Base-by-base conservation (phyloP, 2,797 vertebrate species). In the Siniperca undulata region DNA sequence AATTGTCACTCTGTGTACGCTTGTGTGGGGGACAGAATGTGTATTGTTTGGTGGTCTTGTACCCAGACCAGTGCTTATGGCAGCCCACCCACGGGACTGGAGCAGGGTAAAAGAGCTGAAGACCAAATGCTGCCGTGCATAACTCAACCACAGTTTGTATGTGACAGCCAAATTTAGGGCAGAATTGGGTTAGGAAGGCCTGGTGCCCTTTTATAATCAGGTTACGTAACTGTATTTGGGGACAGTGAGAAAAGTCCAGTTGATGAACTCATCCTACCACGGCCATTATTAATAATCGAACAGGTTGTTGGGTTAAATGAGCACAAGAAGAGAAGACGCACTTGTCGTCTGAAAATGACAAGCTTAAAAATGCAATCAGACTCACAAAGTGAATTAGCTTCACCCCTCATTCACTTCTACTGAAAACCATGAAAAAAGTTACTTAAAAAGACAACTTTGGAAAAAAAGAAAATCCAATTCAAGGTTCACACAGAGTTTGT, bases 41-140 rank as follows among this genome's bases (percentile, higher is more conserved):
- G 86, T 83, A 90, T 93, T 94, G 92, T 94, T 72, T 84, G 71
- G 53, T 80, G 53, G 69, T 72, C 69, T 65, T 76, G 61, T 67
- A 67, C 66, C 62, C 76, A 84, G 74, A 75, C 46, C 70, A 69
- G 73, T 10, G 61, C 70, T 65, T 76, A 40, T 78, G 69, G 52
- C 60, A 74, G 69, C 67, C 78, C 80, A 75, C 58, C 59, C 48
- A 4, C 11, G 60, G 30, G 67, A 70, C 70, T 80, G 38, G 40
- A 34, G 46, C 52, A 74, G 11, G 6, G 17, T 38, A 64, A 69
- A 74, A 80, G 77, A 66, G 42, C 61, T 68, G 48, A 72, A 76
- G 64, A 75, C 50, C 44, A 74, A 75, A 86, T 77, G 66, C 24
- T 73, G 60, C 48, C 3, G 1, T 65, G 27, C 8, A 38, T 46